Conservation (phyloP, 2,797 vertebrate species). For the Taenioides sp. region DNA sequence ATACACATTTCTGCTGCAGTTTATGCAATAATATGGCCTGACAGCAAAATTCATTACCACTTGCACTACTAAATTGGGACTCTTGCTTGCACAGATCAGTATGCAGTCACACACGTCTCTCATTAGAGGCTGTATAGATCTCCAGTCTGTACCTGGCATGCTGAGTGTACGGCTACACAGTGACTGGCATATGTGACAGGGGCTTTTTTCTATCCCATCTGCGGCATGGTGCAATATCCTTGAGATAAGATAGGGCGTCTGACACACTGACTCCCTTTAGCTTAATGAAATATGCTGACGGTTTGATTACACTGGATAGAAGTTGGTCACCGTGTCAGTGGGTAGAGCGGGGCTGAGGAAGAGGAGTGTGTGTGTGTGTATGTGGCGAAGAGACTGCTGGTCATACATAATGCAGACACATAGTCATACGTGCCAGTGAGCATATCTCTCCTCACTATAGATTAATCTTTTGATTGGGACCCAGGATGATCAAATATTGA, state of each 20-base stretch:
- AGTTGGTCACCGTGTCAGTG: slow-evolving; percentile 74
- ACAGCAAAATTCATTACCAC: slow-evolving; percentile 17
- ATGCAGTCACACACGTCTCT: slow-evolving; percentile 18
- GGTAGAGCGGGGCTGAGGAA: slow-evolving; percentile 32
- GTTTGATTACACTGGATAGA: slow-evolving; percentile 68
- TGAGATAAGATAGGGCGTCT: slow-evolving; percentile 58
- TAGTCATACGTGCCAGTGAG: slow-evolving; percentile 70
- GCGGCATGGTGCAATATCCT: slow-evolving; percentile 61
- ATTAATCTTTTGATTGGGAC: slow-evolving; percentile 75
- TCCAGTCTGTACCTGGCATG: slow-evolving; percentile 23
- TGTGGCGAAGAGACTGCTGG: slow-evolving; percentile 6
- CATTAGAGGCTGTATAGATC: slow-evolving; percentile 21
- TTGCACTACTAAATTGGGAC: slow-evolving; percentile 6
- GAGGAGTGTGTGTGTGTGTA: slow-evolving; percentile 29
- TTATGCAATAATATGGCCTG: slow-evolving; percentile 1
- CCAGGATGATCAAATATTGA: slow-evolving; percentile 77
- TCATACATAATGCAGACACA: slow-evolving; percentile 79
- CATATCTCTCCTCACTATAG: slow-evolving; percentile 60
- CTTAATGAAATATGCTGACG: slow-evolving; percentile 75
- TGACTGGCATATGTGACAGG: slow-evolving; percentile 36
- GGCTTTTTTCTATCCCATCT: slow-evolving; percentile 31
- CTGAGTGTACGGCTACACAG: slow-evolving; percentile 31
- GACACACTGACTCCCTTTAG: slow-evolving; percentile 46
- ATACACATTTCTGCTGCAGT: slow-evolving; percentile 14
- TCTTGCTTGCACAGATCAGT: slow-evolving; percentile 20